Evolutionary conservation across 2,888 invertebrate genomes (phyloP).

Genomic region (Nipponacmea schrenckii): DNA sequence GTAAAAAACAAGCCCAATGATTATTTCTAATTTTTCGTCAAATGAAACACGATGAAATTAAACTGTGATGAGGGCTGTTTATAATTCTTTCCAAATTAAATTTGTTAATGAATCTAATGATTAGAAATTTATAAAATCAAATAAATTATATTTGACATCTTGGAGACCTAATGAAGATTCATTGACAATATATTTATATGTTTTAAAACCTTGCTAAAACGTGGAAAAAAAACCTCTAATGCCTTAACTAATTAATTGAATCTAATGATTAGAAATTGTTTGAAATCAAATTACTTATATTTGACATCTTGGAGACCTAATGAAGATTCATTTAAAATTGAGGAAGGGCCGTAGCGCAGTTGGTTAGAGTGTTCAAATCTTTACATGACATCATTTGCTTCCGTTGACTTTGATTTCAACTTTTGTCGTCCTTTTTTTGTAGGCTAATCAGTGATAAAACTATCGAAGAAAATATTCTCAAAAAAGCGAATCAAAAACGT

Average conservation of each 20-base stretch:
- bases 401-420: background rate
- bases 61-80: background rate
- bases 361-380: no score
- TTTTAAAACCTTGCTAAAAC: no score
- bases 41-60: background rate
- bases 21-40: slow-evolving; percentile 8
- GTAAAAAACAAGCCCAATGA: background rate
- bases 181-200: no score
- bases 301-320: background rate
- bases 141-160: no score
- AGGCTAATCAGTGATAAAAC: slow-evolving; percentile 96
- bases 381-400: no score
- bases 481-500: slow-evolving; percentile 98
- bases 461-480: slow-evolving; percentile 98
- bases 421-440: slow-evolving; percentile 42
- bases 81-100: background rate
- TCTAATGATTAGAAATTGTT: background rate
- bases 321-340: slow-evolving; percentile 6
- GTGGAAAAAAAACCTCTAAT: no score
- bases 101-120: no score
- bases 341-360: no score
- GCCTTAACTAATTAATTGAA: background rate
- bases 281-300: background rate
- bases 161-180: no score
- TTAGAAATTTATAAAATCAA: no score